These are phyloP conservation scores for Dinomys branickii DNA, from an alignment of 2,113 vertebrate genomes.

Conservation along the genomic window DNA sequence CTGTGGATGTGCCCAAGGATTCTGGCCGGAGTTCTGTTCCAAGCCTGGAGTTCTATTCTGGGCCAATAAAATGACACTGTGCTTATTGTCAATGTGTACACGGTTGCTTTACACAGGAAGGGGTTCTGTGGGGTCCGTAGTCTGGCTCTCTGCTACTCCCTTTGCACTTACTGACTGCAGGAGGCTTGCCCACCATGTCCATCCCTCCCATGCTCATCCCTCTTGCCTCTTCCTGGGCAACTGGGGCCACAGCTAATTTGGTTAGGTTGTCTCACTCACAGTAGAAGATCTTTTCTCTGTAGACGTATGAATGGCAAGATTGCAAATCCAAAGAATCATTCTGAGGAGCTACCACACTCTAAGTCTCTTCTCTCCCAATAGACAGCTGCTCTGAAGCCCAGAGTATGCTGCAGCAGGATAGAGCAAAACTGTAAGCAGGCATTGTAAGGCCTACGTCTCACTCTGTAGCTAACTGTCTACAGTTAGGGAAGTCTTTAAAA, in stretches of 20 bases:
- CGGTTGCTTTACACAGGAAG: not conserved
- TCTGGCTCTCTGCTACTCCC: not conserved
- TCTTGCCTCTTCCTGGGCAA: not conserved
- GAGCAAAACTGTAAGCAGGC: not conserved
- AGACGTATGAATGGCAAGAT: not conserved
- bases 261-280: not conserved
- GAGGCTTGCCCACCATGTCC: rapidly evolving
- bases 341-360: not conserved
- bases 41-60: not conserved
- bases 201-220: rapidly evolving
- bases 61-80: not conserved
- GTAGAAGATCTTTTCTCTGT: not conserved
- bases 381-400: not conserved
- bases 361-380: rapidly evolving
- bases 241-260: not conserved
- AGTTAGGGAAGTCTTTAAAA: not conserved
- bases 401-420: rapidly evolving
- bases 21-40: not conserved
- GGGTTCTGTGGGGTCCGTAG: not conserved
- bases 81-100: not conserved
- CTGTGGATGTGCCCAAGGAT: not conserved
- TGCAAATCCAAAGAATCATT: not conserved
- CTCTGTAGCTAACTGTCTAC: not conserved
- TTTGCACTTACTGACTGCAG: not conserved
- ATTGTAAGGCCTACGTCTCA: not conserved